Evolutionary conservation across 2,888 invertebrate genomes (phyloP).

Genomic region (Unio delphinus): DNA sequence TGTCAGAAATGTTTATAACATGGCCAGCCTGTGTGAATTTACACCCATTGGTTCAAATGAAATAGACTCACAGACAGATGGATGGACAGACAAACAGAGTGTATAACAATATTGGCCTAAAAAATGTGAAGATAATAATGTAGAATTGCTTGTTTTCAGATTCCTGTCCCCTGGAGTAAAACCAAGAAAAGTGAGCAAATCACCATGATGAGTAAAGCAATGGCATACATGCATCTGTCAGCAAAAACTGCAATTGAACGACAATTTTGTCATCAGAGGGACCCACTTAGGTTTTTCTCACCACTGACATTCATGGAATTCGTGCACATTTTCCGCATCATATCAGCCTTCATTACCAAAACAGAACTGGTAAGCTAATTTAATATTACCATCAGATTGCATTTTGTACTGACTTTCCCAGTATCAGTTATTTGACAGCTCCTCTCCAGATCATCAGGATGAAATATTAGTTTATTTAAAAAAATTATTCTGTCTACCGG

Average conservation of each 20-base stretch:
- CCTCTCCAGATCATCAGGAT: too few species aligned
- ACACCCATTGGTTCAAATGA: too few species aligned
- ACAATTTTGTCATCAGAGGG: conserved; percentile 63
- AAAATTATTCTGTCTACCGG: too few species aligned
- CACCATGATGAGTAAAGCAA: conserved; percentile 57
- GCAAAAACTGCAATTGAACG: conserved; percentile 59
- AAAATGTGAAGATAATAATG: too few species aligned
- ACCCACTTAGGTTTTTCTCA: conserved; percentile 61
- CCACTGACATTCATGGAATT: conserved; percentile 68
- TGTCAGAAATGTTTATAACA: too few species aligned
- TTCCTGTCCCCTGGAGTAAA: conserved; percentile 62
- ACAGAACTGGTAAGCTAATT: conserved; percentile 58
- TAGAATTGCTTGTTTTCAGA: conserved; percentile 27
- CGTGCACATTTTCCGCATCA: conserved; percentile 64
- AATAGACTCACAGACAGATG: too few species aligned
- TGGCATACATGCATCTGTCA: conserved; percentile 68
- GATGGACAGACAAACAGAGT: too few species aligned
- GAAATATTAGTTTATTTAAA: too few species aligned
- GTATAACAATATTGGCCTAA: too few species aligned
- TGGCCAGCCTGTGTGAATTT: too few species aligned
- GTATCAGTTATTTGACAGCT: background rate
- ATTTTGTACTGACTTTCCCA: background rate
- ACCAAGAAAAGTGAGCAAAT: conserved; percentile 55
- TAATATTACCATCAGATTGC: background rate
- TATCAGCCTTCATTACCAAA: conserved; percentile 59